Percentiles rank a stretch among this genome's conserved stretches.
Evolutionary conservation across 2,888 invertebrate genomes (phyloP).

Genomic region (Nomada ferruginata): DNA sequence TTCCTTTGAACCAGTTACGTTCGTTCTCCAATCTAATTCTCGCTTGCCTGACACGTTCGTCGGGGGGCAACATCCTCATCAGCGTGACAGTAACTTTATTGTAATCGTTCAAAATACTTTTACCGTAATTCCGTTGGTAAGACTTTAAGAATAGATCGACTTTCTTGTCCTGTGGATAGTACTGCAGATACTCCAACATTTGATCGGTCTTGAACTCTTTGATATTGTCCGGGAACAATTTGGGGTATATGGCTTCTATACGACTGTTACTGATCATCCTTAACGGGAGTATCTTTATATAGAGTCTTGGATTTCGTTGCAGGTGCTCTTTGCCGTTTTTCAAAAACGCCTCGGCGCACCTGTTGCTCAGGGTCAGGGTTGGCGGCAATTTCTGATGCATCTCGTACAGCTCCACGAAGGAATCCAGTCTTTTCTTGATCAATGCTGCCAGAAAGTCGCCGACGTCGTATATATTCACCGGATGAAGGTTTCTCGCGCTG

Average conservation of each 20-base stretch:
- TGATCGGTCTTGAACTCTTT: slow-evolving; percentile 35
- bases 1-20: not conserved
- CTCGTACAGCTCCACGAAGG: slow-evolving; percentile 71
- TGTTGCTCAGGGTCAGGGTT: slow-evolving; percentile 67
- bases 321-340: slow-evolving; percentile 70
- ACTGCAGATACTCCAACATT: slow-evolving; percentile 61
- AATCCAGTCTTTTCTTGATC: slow-evolving; percentile 68
- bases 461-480: slow-evolving; percentile 54
- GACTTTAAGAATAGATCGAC: slow-evolving; percentile 61
- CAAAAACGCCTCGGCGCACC: slow-evolving; percentile 68
- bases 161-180: slow-evolving; percentile 70
- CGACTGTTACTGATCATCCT: slow-evolving; percentile 63
- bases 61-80: slow-evolving; percentile 68
- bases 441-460: slow-evolving; percentile 66
- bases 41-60: slow-evolving; percentile 72
- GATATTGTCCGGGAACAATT: slow-evolving; percentile 62
- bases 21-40: slow-evolving; percentile 64
- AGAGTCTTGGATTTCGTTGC: slow-evolving; percentile 66
- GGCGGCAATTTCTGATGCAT: slow-evolving; percentile 36
- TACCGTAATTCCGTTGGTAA: slow-evolving; percentile 69
- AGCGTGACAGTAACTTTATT: slow-evolving; percentile 57
- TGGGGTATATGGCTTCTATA: slow-evolving; percentile 70
- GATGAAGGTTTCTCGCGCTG: not conserved
- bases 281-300: slow-evolving; percentile 66
- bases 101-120: slow-evolving; percentile 61